Conservation (phyloP, 2,113 vertebrate species). For the Pachycephala philippinensis region DNA sequence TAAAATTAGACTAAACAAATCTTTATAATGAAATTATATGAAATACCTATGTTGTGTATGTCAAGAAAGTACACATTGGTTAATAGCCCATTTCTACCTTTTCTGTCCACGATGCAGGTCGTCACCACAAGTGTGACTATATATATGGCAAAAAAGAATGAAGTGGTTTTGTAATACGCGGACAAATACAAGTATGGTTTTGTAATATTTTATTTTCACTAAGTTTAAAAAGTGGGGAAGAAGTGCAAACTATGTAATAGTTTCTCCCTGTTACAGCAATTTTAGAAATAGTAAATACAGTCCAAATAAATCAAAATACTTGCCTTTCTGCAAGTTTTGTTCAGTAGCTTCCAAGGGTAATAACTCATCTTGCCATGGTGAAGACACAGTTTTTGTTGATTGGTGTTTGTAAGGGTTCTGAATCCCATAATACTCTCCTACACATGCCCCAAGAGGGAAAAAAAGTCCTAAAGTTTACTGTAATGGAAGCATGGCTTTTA, state of each 20-base stretch:
- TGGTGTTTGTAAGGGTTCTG: slow-evolving; percentile 6
- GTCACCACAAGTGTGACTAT: background rate
- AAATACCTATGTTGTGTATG: background rate
- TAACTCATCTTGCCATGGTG: slow-evolving; percentile 20
- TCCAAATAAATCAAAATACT: background rate
- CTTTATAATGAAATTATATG: background rate
- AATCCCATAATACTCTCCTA: slow-evolving; percentile 74
- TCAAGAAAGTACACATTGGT: background rate
- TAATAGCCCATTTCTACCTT: background rate
- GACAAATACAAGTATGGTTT: background rate
- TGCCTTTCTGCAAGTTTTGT: slow-evolving; percentile 67
- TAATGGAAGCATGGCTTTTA: background rate
- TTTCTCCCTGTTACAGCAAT: background rate
- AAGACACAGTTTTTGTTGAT: background rate
- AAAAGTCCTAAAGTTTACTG: background rate
- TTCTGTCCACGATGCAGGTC: background rate
- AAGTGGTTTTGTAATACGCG: background rate
- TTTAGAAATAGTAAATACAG: background rate
- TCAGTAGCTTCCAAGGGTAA: slow-evolving; percentile 30
- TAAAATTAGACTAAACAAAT: background rate
- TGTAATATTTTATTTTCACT: background rate
- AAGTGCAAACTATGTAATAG: background rate
- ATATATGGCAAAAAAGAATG: background rate
- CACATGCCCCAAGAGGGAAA: background rate
- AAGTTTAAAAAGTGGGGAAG: background rate